These are phyloP conservation scores for Hirundo rustica DNA, from an alignment of 2,797 vertebrate genomes.

Conservation along the genomic window DNA sequence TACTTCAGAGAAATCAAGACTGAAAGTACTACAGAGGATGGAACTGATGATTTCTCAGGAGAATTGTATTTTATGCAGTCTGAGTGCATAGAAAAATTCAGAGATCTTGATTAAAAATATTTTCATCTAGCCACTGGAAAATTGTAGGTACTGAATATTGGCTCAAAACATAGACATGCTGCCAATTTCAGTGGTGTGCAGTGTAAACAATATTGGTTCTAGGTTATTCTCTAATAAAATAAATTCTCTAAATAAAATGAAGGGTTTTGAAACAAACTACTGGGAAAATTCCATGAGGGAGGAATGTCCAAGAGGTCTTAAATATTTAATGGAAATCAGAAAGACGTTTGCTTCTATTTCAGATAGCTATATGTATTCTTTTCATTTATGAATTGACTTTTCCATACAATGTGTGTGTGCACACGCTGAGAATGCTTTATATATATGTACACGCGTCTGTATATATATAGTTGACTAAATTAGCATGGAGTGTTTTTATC, in stretches of 20 bases:
- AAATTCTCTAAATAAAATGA: background rate
- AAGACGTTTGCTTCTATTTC: background rate
- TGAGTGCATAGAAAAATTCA: background rate
- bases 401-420: background rate
- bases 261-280: background rate
- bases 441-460: rapidly evolving
- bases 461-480: background rate
- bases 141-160: background rate
- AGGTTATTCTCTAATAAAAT: background rate
- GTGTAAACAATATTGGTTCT: background rate
- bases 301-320: background rate
- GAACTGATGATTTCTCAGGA: background rate
- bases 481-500: background rate
- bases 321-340: background rate
- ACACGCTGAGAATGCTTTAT: background rate
- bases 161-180: background rate
- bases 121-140: background rate
- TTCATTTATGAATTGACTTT: background rate
- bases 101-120: background rate
- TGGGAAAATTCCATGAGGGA: background rate
- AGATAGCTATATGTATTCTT: background rate
- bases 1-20: background rate
- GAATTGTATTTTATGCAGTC: background rate
- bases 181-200: background rate
- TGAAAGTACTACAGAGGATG: background rate